These are phyloP conservation scores for Caenorhabditis parvicauda DNA, from an alignment of 2,888 invertebrate genomes.

Conservation along the genomic window DNA sequence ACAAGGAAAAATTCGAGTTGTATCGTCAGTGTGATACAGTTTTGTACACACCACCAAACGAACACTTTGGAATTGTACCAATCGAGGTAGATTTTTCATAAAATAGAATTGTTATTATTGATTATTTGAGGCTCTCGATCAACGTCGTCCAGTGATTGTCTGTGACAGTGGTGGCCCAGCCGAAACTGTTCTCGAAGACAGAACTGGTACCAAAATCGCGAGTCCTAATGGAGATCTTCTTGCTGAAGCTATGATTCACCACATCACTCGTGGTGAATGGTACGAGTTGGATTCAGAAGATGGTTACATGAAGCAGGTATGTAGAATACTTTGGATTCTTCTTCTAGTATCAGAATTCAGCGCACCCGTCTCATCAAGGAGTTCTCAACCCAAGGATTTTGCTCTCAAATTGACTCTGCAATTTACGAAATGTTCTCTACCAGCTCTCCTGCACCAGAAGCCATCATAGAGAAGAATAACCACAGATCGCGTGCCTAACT, in stretches of 20 bases:
- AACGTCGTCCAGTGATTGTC: conserved; percentile 88
- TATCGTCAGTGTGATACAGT: conserved; percentile 64
- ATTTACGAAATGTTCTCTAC: conserved; percentile 53
- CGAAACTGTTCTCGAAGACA: conserved; percentile 75
- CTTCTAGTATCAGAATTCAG: conserved; percentile 26
- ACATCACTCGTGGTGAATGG: conserved; percentile 56
- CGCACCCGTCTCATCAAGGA: conserved; percentile 52
- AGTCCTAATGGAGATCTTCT: conserved; percentile 52
- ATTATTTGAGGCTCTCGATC: conserved; percentile 80
- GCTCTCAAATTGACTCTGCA: conserved; percentile 54
- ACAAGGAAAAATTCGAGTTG: conserved; percentile 64
- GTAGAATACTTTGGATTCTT: conserved; percentile 1
- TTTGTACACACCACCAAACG: conserved; percentile 90
- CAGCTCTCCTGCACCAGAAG: too few relatives aligned
- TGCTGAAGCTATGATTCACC: conserved; percentile 57
- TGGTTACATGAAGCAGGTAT: conserved; percentile 53
- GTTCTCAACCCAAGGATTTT: conserved; percentile 57
- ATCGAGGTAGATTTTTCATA: conserved; percentile 70
- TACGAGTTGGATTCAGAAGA: conserved; percentile 55
- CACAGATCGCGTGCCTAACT: too few relatives aligned
- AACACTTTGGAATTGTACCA: conserved; percentile 99
- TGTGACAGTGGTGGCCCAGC: conserved; percentile 91
- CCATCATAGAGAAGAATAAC: too few relatives aligned
- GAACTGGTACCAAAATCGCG: conserved; percentile 64
- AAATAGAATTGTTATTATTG: neutral